phyloP scores from a whole-genome alignment of 2,888 invertebrate genomes.

The Diogma glabrata region DNA sequence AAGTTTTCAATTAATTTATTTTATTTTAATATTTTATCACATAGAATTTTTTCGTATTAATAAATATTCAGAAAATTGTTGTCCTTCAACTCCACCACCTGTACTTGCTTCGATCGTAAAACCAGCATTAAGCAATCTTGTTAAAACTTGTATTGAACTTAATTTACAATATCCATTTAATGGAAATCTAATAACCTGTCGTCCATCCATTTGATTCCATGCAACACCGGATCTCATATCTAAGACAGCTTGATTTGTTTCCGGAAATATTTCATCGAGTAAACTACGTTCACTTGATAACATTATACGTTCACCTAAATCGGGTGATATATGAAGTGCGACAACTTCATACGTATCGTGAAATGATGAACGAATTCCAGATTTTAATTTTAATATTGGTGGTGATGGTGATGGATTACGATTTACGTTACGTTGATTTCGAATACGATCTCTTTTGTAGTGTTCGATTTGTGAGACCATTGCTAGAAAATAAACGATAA shows the following conservation, averaged over 20 bases:
- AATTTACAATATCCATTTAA: constrained; percentile 81
- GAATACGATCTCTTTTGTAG: constrained; percentile 56
- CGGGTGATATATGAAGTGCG: constrained; percentile 68
- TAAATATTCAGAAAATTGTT: constrained; percentile 81
- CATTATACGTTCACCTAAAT: constrained; percentile 70
- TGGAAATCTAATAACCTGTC: constrained; percentile 74
- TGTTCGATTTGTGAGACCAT: constrained; percentile 63
- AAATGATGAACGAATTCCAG: constrained; percentile 26
- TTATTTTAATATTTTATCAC: constrained; percentile 26
- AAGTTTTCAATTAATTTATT: not conserved
- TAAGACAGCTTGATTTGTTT: constrained; percentile 67
- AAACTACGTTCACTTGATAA: constrained; percentile 67
- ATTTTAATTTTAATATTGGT: constrained; percentile 29
- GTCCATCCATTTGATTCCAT: constrained; percentile 71
- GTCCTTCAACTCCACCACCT: constrained; percentile 78
- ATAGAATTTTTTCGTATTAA: constrained; percentile 49
- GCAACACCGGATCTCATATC: constrained; percentile 67
- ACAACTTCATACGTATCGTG: constrained; percentile 59
- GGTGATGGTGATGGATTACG: constrained; percentile 32
- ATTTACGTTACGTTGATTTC: constrained; percentile 42
- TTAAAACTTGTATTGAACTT: constrained; percentile 79
- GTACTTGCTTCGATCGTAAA: constrained; percentile 72
- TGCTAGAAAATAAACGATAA: constrained; percentile 37
- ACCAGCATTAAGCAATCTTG: constrained; percentile 64
- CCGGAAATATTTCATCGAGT: constrained; percentile 64